Evolutionary conservation across 2,113 vertebrate species (phyloP).

Genomic region (Perca fluviatilis): DNA sequence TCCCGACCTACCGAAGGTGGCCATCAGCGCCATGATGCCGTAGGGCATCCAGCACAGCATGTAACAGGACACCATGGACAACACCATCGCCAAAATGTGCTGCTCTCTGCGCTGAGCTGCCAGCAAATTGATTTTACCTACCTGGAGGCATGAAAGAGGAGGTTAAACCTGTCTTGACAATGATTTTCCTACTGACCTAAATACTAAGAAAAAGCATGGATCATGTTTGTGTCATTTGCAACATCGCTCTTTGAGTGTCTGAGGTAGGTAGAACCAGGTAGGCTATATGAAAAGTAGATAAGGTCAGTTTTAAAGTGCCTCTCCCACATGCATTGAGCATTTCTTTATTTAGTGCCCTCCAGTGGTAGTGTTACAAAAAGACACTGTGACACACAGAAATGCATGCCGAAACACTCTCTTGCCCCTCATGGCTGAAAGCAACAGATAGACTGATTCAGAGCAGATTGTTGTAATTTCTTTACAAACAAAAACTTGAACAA

Average conservation of each 20-base stretch:
- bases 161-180: neutral
- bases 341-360: slow-evolving; percentile 11
- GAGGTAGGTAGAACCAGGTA: neutral
- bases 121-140: slow-evolving; percentile 84
- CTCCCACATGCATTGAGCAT: neutral
- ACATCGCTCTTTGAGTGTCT: neutral
- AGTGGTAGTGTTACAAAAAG: slow-evolving; percentile 22
- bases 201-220: neutral
- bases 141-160: slow-evolving; percentile 63
- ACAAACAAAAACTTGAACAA: neutral
- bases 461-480: neutral
- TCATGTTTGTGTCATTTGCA: neutral
- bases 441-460: too few species aligned
- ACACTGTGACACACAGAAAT: neutral
- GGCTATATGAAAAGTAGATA: neutral
- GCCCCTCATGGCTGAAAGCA: neutral
- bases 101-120: slow-evolving; percentile 85
- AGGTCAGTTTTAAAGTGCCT: neutral
- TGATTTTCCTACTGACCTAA: neutral
- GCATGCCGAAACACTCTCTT: neutral
- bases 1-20: slow-evolving; percentile 81
- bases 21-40: slow-evolving; percentile 83
- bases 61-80: slow-evolving; percentile 86
- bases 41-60: slow-evolving; percentile 88
- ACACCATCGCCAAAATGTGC: slow-evolving; percentile 84